Percentiles rank a stretch among this genome's conserved stretches.
These are phyloP conservation scores for Neria commutata DNA, from an alignment of 2,888 invertebrate genomes.

Conservation along the genomic window DNA sequence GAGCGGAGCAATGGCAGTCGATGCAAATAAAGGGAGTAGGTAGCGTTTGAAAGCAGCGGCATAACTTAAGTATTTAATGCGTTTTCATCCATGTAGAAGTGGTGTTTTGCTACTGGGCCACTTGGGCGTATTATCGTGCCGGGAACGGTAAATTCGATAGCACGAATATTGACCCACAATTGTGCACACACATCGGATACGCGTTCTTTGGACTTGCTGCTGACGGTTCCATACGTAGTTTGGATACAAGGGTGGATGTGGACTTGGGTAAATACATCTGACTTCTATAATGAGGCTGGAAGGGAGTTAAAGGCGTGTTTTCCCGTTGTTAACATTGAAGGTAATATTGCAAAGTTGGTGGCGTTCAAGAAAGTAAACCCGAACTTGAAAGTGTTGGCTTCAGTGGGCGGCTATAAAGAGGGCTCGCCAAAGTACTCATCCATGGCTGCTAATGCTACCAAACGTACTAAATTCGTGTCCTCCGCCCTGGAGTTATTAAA, in stretches of 20 bases:
- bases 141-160: constrained; percentile 42
- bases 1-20: too few relatives aligned
- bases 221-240: constrained; percentile 32
- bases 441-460: constrained; percentile 73
- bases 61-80: too few relatives aligned
- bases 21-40: too few relatives aligned
- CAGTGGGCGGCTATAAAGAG: constrained; percentile 93
- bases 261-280: constrained; percentile 30
- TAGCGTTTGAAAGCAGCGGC: too few relatives aligned
- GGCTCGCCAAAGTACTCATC: constrained; percentile 85
- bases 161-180: constrained; percentile 36
- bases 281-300: too few relatives aligned
- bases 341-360: constrained; percentile 38
- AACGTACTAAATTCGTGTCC: constrained; percentile 74
- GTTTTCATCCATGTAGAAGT: too few relatives aligned
- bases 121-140: constrained; percentile 44
- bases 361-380: constrained; percentile 36
- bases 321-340: too few relatives aligned
- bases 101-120: constrained; percentile 47
- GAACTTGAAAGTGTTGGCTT: constrained; percentile 73
- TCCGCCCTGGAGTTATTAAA: constrained; percentile 77
- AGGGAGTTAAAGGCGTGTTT: too few relatives aligned
- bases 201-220: constrained; percentile 46
- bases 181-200: constrained; percentile 50
- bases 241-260: constrained; percentile 43